These are phyloP conservation scores for Limenitis camilla DNA, from an alignment of 2,888 invertebrate genomes.

Conservation along the genomic window DNA sequence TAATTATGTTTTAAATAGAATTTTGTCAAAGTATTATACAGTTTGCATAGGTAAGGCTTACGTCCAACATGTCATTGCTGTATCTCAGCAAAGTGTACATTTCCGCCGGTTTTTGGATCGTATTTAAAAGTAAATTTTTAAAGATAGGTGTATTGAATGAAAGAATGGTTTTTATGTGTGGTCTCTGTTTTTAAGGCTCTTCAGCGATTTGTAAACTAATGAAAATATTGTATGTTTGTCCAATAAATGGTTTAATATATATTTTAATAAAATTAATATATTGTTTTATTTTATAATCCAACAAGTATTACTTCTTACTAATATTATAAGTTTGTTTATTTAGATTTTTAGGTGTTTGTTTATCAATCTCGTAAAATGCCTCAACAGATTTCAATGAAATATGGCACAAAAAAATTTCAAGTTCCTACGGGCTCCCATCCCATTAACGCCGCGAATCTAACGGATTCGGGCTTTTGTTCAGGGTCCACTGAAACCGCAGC, in stretches of 20 bases:
- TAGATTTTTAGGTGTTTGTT: neutral
- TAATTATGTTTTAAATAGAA: conserved; percentile 21
- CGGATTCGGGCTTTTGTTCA: too few relatives aligned
- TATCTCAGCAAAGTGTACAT: conserved; percentile 46
- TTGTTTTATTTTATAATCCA: conserved; percentile 33
- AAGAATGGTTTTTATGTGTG: conserved; percentile 54
- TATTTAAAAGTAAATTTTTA: conserved; percentile 32
- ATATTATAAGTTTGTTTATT: neutral
- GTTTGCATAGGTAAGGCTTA: conserved; percentile 26
- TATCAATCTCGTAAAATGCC: conserved; percentile 1
- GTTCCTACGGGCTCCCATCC: too few relatives aligned
- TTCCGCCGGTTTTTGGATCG: conserved; percentile 42
- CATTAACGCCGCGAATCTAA: too few relatives aligned
- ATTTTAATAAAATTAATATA: conserved; percentile 65
- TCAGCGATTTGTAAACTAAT: conserved; percentile 70
- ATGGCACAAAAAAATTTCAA: too few relatives aligned
- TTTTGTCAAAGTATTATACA: conserved; percentile 28
- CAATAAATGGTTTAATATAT: conserved; percentile 75
- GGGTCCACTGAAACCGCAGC: too few relatives aligned
- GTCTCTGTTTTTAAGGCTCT: conserved; percentile 66
- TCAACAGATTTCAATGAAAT: too few relatives aligned
- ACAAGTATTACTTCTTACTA: neutral
- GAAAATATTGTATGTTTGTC: conserved; percentile 74
- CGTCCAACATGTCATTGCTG: conserved; percentile 27
- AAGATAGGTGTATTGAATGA: conserved; percentile 42